Evolutionary conservation across 2,888 invertebrate species (phyloP), one percentile per base, ranked within the genome.

Genomic region (Embidobia sp.): DNA sequence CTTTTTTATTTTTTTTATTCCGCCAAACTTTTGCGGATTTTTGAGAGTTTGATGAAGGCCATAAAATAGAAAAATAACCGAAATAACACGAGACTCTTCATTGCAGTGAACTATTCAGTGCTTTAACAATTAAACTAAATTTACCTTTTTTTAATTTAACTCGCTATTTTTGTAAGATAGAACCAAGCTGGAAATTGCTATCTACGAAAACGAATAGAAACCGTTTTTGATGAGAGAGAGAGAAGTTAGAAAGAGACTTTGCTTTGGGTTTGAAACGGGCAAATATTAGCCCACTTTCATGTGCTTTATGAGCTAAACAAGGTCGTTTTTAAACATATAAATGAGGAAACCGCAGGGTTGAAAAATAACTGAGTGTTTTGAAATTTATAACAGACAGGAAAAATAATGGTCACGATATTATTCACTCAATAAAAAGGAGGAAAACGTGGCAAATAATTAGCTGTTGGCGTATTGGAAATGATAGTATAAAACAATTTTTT

Each of bases 261-360:
- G 31, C 29, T 49, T 49, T 29, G 37, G 40, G 15, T 10, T 63
- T 51, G 42, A 63, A 63, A 63, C 49, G 42, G 63, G 49, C 51
- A 63, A 63, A 63, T 63, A 63, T 63, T 63, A 31, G 49, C 42
- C 7, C 11, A 63, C n/a, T 49, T 63, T 49, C 31, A 22, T 48
- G 40, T 63, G 48, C 49, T 63, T 63, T 49, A 42, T 29, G 40
- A 40, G 46, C 42, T 37, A 51, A 63, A 40, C 22, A 42, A 27
- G 40, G n/a, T 35, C 29, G 31, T 22, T 40, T 49, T 8, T 2
- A 7, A 31, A 49, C 40, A 63, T 51, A 63, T 63, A 29, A 51
- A 63, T 19, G 40, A 42, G n/a, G n/a, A n/a, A n/a, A n/a, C n/a
- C n/a, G n/a, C n/a, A n/a, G n/a, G n/a, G n/a, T n/a, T n/a, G n/a